phyloP scores from a whole-genome alignment of 2,888 invertebrate species.

The Cerastoderma edule region DNA sequence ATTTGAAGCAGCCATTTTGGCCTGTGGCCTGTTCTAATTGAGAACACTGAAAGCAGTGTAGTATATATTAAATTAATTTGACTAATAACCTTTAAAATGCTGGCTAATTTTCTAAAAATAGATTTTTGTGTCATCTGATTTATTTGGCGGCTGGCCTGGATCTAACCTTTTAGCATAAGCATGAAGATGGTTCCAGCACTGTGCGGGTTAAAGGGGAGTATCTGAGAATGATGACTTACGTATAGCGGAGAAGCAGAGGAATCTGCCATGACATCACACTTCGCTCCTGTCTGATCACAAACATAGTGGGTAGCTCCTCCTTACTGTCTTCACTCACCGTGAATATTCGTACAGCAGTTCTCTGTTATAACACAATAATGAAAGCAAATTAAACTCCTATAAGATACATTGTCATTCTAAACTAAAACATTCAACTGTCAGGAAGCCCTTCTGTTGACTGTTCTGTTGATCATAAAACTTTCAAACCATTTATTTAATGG shows the following conservation, averaged over 20 bases:
- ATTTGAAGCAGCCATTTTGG: too few relatives aligned
- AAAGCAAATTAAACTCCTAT: not conserved
- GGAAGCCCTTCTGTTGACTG: not conserved
- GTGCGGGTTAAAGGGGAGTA: not conserved
- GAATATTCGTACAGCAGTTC: slow-evolving; percentile 45
- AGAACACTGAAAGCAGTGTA: too few relatives aligned
- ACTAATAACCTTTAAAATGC: too few relatives aligned
- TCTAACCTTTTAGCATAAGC: too few relatives aligned
- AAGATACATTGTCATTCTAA: not conserved
- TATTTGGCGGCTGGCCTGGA: too few relatives aligned
- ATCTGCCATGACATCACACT: slow-evolving; percentile 92
- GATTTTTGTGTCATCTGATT: too few relatives aligned
- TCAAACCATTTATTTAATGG: not conserved
- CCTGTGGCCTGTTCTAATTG: too few relatives aligned
- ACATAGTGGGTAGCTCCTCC: slow-evolving; percentile 82
- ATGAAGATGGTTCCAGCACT: too few relatives aligned
- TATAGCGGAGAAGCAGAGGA: slow-evolving; percentile 87
- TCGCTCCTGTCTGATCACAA: slow-evolving; percentile 90
- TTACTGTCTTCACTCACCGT: slow-evolving; percentile 30
- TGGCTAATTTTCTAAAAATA: too few relatives aligned
- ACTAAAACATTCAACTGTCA: not conserved
- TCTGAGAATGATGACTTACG: slow-evolving; percentile 57
- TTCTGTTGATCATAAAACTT: not conserved
- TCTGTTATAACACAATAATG: slow-evolving; percentile 30
- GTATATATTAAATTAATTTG: too few relatives aligned